Evolutionary conservation across 2,797 vertebrate species (phyloP).

Genomic region (Anguilla megastoma): DNA sequence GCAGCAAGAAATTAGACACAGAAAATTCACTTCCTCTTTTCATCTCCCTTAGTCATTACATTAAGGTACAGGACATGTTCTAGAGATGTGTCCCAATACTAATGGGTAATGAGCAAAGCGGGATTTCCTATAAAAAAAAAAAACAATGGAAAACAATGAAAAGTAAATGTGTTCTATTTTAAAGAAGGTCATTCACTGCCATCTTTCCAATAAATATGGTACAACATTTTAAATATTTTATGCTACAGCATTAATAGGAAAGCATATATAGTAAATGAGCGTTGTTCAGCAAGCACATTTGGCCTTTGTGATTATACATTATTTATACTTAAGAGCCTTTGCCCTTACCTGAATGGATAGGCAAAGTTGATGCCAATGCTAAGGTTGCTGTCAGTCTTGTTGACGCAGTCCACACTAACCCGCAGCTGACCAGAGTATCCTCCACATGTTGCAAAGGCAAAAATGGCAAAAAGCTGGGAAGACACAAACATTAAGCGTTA

Average conservation of each 20-base stretch:
- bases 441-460: conserved; percentile 98
- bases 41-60: neutral
- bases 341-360: conserved; percentile 92
- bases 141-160: too few relatives aligned
- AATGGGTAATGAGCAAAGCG: too few relatives aligned
- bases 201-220: neutral
- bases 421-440: conserved; percentile 93
- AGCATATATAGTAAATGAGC: neutral
- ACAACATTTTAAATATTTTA: neutral
- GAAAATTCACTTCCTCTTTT: neutral
- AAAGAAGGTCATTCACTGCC: neutral
- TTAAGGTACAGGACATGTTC: neutral
- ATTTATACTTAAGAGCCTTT: neutral
- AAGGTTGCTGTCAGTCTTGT: conserved; percentile 95
- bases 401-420: conserved; percentile 94
- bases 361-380: conserved; percentile 88
- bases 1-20: neutral
- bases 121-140: too few relatives aligned
- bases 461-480: conserved; percentile 95
- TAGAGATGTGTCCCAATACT: neutral
- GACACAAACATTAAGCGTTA: conserved; percentile 38
- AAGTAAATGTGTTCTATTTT: neutral
- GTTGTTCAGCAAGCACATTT: conserved; percentile 5
- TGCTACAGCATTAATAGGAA: neutral
- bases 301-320: neutral